Evolutionary conservation across 2,797 vertebrate species (phyloP), one percentile per base, ranked within the genome.

Genomic region (Gallinago stenura): DNA sequence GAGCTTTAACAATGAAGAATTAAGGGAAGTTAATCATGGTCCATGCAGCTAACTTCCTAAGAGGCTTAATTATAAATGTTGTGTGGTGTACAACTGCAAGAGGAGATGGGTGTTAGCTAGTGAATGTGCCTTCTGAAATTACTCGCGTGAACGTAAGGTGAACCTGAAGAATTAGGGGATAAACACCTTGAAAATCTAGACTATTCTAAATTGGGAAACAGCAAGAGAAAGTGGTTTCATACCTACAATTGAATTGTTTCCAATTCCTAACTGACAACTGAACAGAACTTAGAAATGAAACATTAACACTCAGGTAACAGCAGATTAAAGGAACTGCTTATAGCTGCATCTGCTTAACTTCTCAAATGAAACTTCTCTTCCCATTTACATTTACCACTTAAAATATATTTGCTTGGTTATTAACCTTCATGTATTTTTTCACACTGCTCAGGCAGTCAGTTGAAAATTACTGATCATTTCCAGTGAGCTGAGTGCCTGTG

Each of bases 21-120:
- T 76, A 95, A 93, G 91, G 56, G 57, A 94, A 89, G 88, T 93
- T 93, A 94, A 96, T 93, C 82, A 77, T 56, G 54, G 83, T 61
- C 57, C 53, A 43, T 1, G 43, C 64, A 82, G 37, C 45, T 87
- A 75, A 87, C 70, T 93, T 97, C 94, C 96, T 95, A 91, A 87
- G 94, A 95, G 93, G 94, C 89, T 95, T 97, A 95, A 97, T 96
- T 96, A 96, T 91, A 93, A 89, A 96, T 87, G 90, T 50, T 93
- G 71, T 87, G 75, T 50, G 51, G 76, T 11, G 60, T 71, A 68
- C 66, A 77, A 94, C 61, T 62, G 83, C 91, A 89, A 71, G 81
- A 89, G 61, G 86, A 86, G 93, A 96, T 85, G 79, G 11, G 65
- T 78, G 79, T 83, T 81, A 64, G 24, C 79, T 33, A 72, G 69